Conservation (phyloP, 2,113 vertebrate genomes). For the Glaucomys volans region DNA sequence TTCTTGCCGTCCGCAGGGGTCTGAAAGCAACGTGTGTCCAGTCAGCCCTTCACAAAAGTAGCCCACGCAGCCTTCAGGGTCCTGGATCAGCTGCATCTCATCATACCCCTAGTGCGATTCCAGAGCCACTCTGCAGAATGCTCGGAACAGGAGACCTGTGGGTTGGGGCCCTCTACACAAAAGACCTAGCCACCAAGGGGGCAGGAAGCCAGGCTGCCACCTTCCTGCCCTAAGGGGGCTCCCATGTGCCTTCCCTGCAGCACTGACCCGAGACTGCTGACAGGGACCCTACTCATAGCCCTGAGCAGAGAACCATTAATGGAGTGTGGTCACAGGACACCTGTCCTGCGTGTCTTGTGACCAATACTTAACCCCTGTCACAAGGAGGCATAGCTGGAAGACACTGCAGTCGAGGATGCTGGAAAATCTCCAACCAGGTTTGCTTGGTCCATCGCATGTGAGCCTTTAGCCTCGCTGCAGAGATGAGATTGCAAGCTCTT, state of each 20-base stretch:
- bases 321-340: not conserved
- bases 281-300: not conserved
- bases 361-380: not conserved
- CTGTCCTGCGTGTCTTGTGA: not conserved
- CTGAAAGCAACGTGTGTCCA: not conserved
- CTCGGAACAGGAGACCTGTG: not conserved
- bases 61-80: not conserved
- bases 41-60: not conserved
- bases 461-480: not conserved
- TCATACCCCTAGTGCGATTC: not conserved
- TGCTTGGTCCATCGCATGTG: not conserved
- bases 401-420: not conserved
- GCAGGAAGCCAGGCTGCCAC: not conserved
- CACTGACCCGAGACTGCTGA: not conserved
- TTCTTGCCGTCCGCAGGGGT: not conserved
- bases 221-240: slow-evolving; percentile 4
- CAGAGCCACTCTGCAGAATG: not conserved
- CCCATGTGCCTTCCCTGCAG: not conserved
- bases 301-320: not conserved
- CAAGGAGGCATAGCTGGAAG: not conserved
- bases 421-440: not conserved
- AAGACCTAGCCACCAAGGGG: not conserved
- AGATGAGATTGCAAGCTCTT: not conserved
- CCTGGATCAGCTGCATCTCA: not conserved
- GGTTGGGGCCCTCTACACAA: not conserved